These are phyloP conservation scores for Camponotus fellah DNA, from an alignment of 2,888 invertebrate species.

Conservation along the genomic window DNA sequence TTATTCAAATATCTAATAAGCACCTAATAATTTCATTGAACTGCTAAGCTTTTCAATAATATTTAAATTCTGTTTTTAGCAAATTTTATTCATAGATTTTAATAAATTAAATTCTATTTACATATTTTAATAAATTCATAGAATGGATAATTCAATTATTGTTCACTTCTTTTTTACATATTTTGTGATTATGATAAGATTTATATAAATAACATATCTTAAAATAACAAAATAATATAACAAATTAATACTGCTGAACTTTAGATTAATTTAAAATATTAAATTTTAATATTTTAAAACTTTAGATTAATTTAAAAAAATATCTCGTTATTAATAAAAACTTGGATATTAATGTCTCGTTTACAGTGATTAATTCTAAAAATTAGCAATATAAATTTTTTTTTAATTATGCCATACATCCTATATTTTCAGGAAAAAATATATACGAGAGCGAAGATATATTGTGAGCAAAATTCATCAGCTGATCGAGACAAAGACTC, in stretches of 20 bases:
- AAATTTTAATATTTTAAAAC: no score
- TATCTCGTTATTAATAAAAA: neutral
- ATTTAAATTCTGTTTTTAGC: no score
- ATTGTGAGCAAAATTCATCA: constrained; percentile 37
- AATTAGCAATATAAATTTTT: neutral
- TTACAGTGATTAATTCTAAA: neutral
- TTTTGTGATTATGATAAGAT: neutral
- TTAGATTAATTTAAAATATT: neutral
- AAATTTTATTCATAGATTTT: no score
- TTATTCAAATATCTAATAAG: neutral
- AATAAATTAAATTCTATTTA: neutral
- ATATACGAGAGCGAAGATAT: neutral
- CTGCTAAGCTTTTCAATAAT: neutral
- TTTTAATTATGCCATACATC: neutral
- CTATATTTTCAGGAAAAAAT: neutral
- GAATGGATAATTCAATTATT: neutral
- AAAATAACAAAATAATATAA: neutral
- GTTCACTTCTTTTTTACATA: neutral
- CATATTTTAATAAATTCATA: neutral
- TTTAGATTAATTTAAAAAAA: neutral
- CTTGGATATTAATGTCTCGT: neutral
- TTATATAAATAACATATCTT: neutral
- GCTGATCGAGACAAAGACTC: constrained; percentile 33
- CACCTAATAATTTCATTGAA: neutral
- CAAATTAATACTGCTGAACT: neutral